Evolutionary conservation across 2,797 vertebrate species (phyloP), one percentile per base, ranked within the genome.

Genomic region (Coreius guichenoti): DNA sequence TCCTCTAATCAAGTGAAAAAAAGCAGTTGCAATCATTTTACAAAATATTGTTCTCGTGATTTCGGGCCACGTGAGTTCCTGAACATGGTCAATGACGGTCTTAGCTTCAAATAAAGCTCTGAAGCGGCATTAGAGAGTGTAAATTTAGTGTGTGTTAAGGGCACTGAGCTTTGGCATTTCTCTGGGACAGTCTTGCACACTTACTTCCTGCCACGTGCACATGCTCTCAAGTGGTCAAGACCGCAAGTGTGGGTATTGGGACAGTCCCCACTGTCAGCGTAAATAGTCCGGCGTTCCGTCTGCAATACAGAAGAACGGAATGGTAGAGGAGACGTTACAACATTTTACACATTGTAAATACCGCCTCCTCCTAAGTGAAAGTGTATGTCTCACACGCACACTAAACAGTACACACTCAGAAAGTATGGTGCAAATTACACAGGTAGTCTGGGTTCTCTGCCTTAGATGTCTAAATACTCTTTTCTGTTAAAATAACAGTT

Each of bases 391-490:
- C 21, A 81, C 26, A 39, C 9, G 72, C 51, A 84, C 63, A 54
- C 17, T 56, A 23, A 21, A 26, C 11, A 61, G 23, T 61, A 70
- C 61, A 72, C 17, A 79, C 11, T n/a, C 36, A 51, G 29, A 21
- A 19, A 13, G 61, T 8, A 70, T 65, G 12, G 49, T 82, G 79
- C 51, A 54, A 54, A 54, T 74, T 39, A 56, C 69, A 65, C 67
- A 79, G 76, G 67, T 73, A 43, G 68, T 76, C 83, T 88, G 69
- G 74, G 3, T 45, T 85, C 72, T 84, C 73, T 81, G 67, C 65
- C n/a, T 31, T 49, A 74, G 87, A 83, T 86, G 67, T 83, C 82
- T 81, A 88, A 89, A 89, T 89, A 87, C 80, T 67, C 78, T 76
- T 77, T 63, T 82, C 87, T 81, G 69, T 85, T 86, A 68, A 72